A percentile compares a stretch with the other conserved stretches of the same genome.
phyloP scores from a whole-genome alignment of 2,888 invertebrate species.

The Caenorhabditis japonica region DNA sequence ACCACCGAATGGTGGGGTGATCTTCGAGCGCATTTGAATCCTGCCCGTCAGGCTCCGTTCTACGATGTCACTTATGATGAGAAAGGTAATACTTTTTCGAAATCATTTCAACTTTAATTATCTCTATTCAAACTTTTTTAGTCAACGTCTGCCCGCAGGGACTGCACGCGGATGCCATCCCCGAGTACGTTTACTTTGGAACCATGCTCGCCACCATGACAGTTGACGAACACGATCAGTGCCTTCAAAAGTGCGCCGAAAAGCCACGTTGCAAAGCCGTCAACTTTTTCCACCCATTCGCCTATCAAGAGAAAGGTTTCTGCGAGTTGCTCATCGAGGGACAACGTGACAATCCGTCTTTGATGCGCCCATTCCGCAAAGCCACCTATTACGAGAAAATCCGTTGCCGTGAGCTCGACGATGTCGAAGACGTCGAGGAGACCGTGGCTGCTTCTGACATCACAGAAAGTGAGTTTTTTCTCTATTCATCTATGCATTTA shows the following conservation, averaged over 20 bases:
- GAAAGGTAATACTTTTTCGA: constrained; percentile 60
- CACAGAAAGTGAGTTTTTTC: constrained; percentile 42
- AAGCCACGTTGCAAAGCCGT: constrained; percentile 74
- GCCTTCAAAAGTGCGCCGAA: constrained; percentile 69
- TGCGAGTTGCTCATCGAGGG: constrained; percentile 75
- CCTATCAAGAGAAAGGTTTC: constrained; percentile 73
- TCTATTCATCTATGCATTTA: not conserved
- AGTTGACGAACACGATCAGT: constrained; percentile 70
- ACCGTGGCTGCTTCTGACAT: constrained; percentile 17
- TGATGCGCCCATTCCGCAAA: constrained; percentile 75
- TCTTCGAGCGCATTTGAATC: constrained; percentile 75
- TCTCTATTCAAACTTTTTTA: constrained; percentile 18
- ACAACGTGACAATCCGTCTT: constrained; percentile 75
- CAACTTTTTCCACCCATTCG: constrained; percentile 75
- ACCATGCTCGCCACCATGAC: constrained; percentile 74
- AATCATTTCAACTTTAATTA: not conserved
- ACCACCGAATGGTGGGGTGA: constrained; percentile 77
- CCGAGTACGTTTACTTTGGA: constrained; percentile 76
- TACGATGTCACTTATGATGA: constrained; percentile 77
- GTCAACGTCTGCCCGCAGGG: constrained; percentile 72
- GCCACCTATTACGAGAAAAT: constrained; percentile 77
- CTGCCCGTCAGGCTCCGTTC: constrained; percentile 70
- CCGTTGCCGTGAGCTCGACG: constrained; percentile 67
- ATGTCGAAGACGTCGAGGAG: constrained; percentile 57
- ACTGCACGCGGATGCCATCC: constrained; percentile 74